These are phyloP conservation scores for Liparis tanakae DNA, from an alignment of 2,797 vertebrate species.

Conservation along the genomic window DNA sequence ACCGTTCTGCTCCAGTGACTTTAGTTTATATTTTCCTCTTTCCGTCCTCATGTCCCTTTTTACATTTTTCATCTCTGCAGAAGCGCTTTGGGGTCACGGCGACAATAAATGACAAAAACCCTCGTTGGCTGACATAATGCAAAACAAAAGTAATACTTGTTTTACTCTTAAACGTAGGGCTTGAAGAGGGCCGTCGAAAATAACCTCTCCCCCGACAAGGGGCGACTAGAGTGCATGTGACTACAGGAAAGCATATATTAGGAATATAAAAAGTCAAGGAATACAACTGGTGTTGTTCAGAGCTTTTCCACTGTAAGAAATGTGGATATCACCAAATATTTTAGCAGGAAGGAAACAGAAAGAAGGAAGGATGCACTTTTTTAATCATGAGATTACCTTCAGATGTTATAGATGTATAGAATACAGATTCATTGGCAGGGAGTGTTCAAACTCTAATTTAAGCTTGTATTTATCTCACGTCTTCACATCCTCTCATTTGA, in stretches of 20 bases:
- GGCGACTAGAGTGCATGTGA: background rate
- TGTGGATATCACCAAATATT: background rate
- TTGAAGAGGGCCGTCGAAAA: conserved; percentile 8
- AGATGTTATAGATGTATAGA: background rate
- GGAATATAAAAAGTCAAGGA: background rate
- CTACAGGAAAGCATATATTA: too few species aligned
- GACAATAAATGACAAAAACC: conserved; percentile 58
- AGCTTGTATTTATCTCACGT: background rate
- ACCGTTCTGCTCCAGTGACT: conserved; percentile 68
- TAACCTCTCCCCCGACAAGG: background rate
- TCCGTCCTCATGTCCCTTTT: conserved; percentile 1
- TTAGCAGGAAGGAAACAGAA: background rate
- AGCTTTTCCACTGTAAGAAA: background rate
- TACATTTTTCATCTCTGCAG: conserved; percentile 47
- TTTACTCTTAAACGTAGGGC: conserved; percentile 35
- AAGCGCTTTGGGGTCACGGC: conserved; percentile 52
- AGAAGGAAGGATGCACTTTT: background rate
- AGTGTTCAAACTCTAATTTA: conserved; percentile 6
- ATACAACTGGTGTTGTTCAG: background rate
- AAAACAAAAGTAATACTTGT: conserved; percentile 10
- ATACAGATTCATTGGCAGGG: background rate
- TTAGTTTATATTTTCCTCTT: conserved; percentile 38
- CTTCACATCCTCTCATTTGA: conserved; percentile 32
- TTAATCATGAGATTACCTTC: background rate
- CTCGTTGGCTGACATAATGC: background rate